phyloP scores from a whole-genome alignment of 2,113 vertebrate genomes.

The Ginglymostoma cirratum region DNA sequence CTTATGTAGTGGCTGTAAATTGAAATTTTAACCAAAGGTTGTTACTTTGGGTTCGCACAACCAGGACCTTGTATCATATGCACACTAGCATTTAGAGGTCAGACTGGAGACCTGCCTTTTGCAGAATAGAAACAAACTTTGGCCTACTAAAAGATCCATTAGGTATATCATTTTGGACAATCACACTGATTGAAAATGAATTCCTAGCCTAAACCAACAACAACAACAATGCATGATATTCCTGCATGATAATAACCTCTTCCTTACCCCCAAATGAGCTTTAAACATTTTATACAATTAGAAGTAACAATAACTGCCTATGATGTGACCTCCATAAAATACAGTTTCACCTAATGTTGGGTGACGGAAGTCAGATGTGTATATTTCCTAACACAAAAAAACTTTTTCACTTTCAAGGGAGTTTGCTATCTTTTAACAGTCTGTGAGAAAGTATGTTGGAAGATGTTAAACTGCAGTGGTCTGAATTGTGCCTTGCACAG shows the following conservation, averaged over 20 bases:
- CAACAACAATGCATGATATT: no score
- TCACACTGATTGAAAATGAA: no score
- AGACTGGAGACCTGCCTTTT: neutral
- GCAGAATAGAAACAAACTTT: neutral
- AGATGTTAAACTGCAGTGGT: neutral
- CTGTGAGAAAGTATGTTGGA: neutral
- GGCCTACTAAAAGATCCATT: neutral
- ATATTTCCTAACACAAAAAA: neutral
- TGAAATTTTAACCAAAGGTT: slow-evolving; percentile 17
- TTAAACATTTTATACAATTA: neutral
- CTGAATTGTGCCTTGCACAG: neutral
- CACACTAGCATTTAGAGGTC: neutral
- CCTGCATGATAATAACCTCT: neutral
- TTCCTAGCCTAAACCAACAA: neutral
- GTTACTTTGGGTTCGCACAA: neutral
- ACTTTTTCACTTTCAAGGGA: neutral
- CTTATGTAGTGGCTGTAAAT: neutral
- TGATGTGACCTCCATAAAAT: neutral
- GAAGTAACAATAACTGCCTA: neutral
- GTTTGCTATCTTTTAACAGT: neutral
- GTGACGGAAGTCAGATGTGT: neutral
- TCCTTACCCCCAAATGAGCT: neutral
- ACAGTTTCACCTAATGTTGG: neutral
- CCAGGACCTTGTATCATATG: neutral
- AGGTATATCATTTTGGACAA: neutral